These are phyloP conservation scores for Dreissena rostriformis DNA, from an alignment of 1,140 invertebrate species.

Conservation along the genomic window DNA sequence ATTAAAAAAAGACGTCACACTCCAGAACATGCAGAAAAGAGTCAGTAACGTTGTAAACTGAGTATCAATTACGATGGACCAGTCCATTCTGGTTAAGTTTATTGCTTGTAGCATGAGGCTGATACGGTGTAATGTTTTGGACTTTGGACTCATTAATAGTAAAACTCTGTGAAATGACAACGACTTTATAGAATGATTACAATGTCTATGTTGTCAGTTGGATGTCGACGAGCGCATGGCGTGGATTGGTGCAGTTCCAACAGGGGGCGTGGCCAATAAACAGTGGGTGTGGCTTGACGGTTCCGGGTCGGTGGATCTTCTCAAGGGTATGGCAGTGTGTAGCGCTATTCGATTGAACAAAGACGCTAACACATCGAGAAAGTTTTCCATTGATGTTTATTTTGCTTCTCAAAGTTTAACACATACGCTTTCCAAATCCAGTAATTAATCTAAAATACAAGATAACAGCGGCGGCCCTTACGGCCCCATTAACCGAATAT, in stretches of 20 bases:
- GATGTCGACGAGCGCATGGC: slow-evolving; percentile 7
- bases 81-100: too few relatives aligned
- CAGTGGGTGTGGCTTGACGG: slow-evolving; percentile 47
- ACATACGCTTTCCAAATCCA: background rate
- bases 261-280: background rate
- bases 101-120: background rate
- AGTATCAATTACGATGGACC: too few relatives aligned
- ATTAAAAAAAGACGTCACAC: too few relatives aligned
- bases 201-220: background rate
- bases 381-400: background rate
- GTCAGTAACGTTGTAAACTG: too few relatives aligned
- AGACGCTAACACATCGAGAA: background rate
- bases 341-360: background rate
- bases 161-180: too few relatives aligned
- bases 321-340: background rate
- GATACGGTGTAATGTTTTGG: background rate
- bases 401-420: background rate
- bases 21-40: too few relatives aligned
- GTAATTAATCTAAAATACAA: background rate
- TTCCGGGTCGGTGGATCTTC: slow-evolving; percentile 12
- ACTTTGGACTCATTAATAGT: too few relatives aligned
- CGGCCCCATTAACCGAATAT: too few relatives aligned
- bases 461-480: background rate
- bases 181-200: too few relatives aligned
- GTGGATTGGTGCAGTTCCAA: slow-evolving; percentile 20